Conservation (phyloP, 2,797 vertebrate species). For the Cheirogaleus major region DNA sequence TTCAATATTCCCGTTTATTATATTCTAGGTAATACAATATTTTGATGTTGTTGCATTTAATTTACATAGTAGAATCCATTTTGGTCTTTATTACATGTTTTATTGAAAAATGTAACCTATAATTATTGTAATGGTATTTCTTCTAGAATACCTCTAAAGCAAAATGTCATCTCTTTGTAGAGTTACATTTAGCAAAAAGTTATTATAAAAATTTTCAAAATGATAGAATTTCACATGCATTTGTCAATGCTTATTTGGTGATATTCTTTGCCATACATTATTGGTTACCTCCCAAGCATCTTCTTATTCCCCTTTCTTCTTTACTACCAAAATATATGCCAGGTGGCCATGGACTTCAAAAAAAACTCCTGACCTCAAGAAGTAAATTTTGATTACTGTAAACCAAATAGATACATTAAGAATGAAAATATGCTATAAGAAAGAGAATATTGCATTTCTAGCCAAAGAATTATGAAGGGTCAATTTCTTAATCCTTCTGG, state of each 20-base stretch:
- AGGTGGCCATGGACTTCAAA: not conserved
- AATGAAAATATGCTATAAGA: not conserved
- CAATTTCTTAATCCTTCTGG: not conserved
- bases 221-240: not conserved
- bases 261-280: not conserved
- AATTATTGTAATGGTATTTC: not conserved
- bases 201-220: slow-evolving; percentile 28
- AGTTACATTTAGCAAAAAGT: not conserved
- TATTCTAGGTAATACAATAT: not conserved
- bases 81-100: not conserved
- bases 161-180: not conserved
- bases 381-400: not conserved
- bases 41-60: slow-evolving; percentile 29
- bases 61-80: slow-evolving; percentile 14
- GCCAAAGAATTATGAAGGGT: not conserved
- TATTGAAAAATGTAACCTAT: not conserved
- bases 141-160: not conserved
- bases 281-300: not conserved
- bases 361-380: not conserved
- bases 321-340: not conserved
- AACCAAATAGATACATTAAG: not conserved
- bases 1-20: not conserved
- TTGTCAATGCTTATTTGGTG: not conserved
- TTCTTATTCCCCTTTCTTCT: not conserved
- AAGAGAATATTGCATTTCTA: not conserved